Base-by-base conservation (phyloP, 2,797 vertebrate species). In the Scleropages formosus region DNA sequence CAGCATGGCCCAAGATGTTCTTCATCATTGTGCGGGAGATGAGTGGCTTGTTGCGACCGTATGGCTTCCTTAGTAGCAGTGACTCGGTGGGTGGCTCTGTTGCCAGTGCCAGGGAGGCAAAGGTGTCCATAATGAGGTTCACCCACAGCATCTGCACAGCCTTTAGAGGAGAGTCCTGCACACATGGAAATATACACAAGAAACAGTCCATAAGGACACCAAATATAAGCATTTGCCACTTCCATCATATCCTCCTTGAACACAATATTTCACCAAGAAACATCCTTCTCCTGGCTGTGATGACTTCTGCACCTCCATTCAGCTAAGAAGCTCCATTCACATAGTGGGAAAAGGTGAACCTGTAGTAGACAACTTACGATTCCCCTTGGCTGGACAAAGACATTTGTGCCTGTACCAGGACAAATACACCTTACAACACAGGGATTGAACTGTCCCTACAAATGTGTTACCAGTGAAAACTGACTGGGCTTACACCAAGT, bases 21-120 rank as follows among this genome's bases (percentile, higher is more conserved):
- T 99, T 99, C 98, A 99, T 99, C 98, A 99, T 99, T 4, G 98
- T 99, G 83, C 96, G 95, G 61, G 98, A 99, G 86, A 99, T 98
- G 82, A 99, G 92, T 78, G 98, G 98, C 89, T 99, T 99, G 88
- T 99, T 99, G 87, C 98, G 95, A 79, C 97, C 98, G 22, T 99
- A 99, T 61, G 98, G 98, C 87, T 94, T 98, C 84, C 98, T 89
- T 72, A 99, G 91, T 85, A 99, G 91, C 80, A 99, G 93, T 47
- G 98, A 91, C 86, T 99, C 96, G 1, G 96, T 99, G 67, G 98
- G 98, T 60, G 98, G 98, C 86, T 99, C 98, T 1, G 98, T 99
- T 84, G 98, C 98, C 91, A 99, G 89, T 76, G 97, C 97, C 81
- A 99, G 93, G 9, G 97, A 99, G 72, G 97, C 98, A 75, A 99